Evolutionary conservation across 2,888 invertebrate species (phyloP).

Genomic region (Pollenia angustigena): DNA sequence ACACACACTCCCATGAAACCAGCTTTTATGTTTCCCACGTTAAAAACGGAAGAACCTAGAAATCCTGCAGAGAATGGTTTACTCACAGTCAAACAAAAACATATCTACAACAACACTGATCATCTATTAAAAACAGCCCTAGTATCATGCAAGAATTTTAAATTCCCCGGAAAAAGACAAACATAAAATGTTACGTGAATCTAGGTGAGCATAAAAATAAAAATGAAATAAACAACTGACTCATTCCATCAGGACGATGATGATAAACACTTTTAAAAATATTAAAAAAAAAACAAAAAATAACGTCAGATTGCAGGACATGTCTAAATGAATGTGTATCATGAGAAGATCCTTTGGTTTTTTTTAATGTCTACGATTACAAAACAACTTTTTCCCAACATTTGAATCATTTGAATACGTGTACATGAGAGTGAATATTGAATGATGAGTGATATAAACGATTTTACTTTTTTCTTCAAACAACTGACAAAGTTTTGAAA

Average conservation of each 20-base stretch:
- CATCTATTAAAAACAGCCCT: constrained; percentile 29
- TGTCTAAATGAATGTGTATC: constrained; percentile 29
- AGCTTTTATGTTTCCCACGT: constrained; percentile 73
- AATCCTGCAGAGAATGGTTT: constrained; percentile 34
- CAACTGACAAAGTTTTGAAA: constrained; percentile 46
- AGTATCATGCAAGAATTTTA: constrained; percentile 26
- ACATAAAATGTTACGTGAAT: constrained; percentile 43
- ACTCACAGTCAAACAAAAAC: constrained; percentile 4
- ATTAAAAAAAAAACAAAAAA: constrained; percentile 23
- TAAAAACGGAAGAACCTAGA: constrained; percentile 24
- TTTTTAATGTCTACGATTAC: constrained; percentile 19
- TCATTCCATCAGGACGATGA: constrained; percentile 56
- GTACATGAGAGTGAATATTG: constrained; percentile 20
- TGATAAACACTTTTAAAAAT: constrained; percentile 50
- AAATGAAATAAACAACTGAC: constrained; percentile 57
- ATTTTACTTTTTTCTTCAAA: constrained; percentile 19
- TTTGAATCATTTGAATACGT: constrained; percentile 26
- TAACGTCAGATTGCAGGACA: constrained; percentile 65
- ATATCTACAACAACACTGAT: constrained; percentile 23
- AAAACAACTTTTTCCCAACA: constrained; percentile 63
- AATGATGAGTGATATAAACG: constrained; percentile 33
- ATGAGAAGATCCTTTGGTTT: constrained; percentile 58
- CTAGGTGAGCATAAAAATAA: constrained; percentile 31
- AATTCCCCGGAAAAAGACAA: constrained; percentile 21
- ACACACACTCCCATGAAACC: constrained; percentile 30